A percentile compares a stretch with the other conserved stretches of the same genome.
Conservation (phyloP, 2,113 vertebrate species). For the Pseudopipra pipra region DNA sequence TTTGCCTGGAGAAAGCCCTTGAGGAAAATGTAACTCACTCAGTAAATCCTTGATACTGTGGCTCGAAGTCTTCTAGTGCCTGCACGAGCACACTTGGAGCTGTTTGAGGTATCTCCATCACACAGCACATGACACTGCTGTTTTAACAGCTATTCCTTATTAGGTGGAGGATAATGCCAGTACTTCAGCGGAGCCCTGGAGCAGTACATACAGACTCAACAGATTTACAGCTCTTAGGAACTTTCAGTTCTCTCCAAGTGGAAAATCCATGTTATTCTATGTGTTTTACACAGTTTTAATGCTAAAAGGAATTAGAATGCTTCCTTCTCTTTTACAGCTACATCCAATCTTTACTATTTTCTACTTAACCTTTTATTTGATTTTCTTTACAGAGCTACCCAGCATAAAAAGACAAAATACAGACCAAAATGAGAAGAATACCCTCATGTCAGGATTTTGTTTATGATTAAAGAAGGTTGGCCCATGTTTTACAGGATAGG, state of each 20-base stretch:
- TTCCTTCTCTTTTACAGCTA: not conserved
- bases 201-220: not conserved
- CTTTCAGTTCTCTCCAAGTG: not conserved
- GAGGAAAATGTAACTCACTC: not conserved
- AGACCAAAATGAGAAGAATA: not conserved
- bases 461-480: not conserved
- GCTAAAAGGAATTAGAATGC: not conserved
- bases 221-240: slow-evolving; percentile 1
- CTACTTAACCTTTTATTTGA: not conserved
- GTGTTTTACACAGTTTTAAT: not conserved
- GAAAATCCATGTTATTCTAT: slow-evolving; percentile 23
- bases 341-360: not conserved
- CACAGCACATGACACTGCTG: not conserved
- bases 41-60: not conserved
- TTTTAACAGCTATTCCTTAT: not conserved
- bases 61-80: not conserved
- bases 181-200: not conserved
- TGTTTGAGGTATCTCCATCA: not conserved
- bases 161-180: not conserved
- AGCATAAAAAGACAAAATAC: not conserved
- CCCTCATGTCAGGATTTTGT: not conserved
- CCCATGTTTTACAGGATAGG: not conserved
- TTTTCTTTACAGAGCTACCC: not conserved
- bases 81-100: accelerated
- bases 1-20: not conserved